These are phyloP conservation scores for Australoheros facetus DNA, from an alignment of 2,797 vertebrate genomes.

Conservation along the genomic window DNA sequence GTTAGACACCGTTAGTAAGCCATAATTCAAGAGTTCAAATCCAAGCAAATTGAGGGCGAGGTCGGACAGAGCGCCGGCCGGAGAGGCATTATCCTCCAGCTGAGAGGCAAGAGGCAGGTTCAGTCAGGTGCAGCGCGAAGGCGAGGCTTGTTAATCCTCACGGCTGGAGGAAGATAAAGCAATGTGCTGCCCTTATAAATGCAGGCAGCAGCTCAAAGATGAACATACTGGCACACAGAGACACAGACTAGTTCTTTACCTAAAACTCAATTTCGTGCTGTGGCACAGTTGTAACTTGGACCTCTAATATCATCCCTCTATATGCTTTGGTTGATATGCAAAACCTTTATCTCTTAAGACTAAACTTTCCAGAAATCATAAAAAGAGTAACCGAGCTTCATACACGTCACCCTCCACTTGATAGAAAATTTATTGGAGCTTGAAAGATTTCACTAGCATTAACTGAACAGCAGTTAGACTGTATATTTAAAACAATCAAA, in stretches of 20 bases:
- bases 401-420: not conserved
- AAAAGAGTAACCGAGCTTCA: not conserved
- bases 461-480: not conserved
- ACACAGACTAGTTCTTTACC: constrained; percentile 7
- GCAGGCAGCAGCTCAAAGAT: constrained; percentile 12
- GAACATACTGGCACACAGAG: not conserved
- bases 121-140: constrained; percentile 79
- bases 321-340: not conserved
- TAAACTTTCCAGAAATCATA: not conserved
- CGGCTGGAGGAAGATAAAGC: constrained; percentile 57
- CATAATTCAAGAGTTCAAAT: constrained; percentile 92
- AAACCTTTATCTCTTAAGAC: not conserved
- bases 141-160: constrained; percentile 71
- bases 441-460: not conserved
- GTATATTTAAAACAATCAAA: not conserved
- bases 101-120: constrained; percentile 79
- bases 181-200: constrained; percentile 28
- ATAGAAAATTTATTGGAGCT: not conserved
- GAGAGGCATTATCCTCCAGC: constrained; percentile 84
- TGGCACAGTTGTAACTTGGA: constrained; percentile 4
- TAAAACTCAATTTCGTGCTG: not conserved
- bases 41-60: constrained; percentile 91
- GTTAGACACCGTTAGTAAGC: constrained; percentile 87
- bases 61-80: constrained; percentile 84
- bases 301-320: not conserved